These are phyloP conservation scores for Gobius niger DNA, from an alignment of 2,113 vertebrate genomes.

Conservation along the genomic window DNA sequence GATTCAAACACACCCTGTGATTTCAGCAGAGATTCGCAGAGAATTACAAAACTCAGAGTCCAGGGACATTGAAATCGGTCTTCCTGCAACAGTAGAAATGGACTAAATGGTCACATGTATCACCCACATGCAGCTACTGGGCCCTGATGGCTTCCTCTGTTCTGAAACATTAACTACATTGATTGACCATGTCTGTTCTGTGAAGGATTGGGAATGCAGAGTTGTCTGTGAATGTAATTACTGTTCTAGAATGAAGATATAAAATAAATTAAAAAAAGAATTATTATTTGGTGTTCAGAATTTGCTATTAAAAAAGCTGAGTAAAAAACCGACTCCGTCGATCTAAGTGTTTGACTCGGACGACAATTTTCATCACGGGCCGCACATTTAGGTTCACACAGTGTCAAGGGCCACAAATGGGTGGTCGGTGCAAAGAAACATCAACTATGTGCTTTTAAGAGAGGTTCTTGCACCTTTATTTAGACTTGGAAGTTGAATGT, in stretches of 20 bases:
- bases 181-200: neutral
- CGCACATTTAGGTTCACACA: no score
- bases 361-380: no score
- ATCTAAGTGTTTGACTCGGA: no score
- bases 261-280: neutral
- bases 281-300: no score
- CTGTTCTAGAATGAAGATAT: neutral
- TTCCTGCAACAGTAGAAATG: slow-evolving; percentile 70
- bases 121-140: slow-evolving; percentile 4
- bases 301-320: no score
- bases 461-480: no score
- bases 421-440: no score
- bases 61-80: slow-evolving; percentile 82
- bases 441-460: no score
- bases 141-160: neutral
- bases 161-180: neutral
- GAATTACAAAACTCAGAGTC: slow-evolving; percentile 86
- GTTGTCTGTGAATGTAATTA: neutral
- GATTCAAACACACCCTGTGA: slow-evolving; percentile 83
- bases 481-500: no score
- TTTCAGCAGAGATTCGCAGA: slow-evolving; percentile 86
- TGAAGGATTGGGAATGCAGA: slow-evolving; percentile 1
- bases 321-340: no score
- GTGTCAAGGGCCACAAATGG: no score
- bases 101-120: slow-evolving; percentile 54